Evolutionary conservation across 2,888 invertebrate species (phyloP).

Genomic region (Argynnis bischoffii): DNA sequence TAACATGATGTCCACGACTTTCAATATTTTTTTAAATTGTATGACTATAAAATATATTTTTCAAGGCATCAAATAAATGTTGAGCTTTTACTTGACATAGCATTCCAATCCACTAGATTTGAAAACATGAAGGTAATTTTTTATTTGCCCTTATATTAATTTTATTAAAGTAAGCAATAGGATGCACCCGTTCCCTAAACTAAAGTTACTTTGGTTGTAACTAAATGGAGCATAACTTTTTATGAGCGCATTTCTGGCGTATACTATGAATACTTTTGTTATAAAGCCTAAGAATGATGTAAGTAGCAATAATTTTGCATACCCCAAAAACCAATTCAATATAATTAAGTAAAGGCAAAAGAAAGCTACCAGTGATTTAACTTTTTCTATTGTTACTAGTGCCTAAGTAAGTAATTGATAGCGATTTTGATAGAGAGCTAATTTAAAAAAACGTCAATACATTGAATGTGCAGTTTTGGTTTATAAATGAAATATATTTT

Average conservation of each 20-base stretch:
- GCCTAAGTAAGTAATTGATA: not conserved
- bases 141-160: slow-evolving; percentile 68
- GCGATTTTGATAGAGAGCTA: not conserved
- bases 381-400: not conserved
- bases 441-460: slow-evolving; percentile 13
- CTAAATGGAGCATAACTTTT: slow-evolving; percentile 74
- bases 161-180: slow-evolving; percentile 67
- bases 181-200: slow-evolving; percentile 73
- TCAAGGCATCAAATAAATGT: not conserved
- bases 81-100: too few relatives aligned
- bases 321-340: not conserved
- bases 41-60: not conserved
- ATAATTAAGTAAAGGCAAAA: not conserved
- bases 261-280: slow-evolving; percentile 42
- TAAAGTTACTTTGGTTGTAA: slow-evolving; percentile 65
- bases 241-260: slow-evolving; percentile 67
- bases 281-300: slow-evolving; percentile 27
- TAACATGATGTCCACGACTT: slow-evolving; percentile 3
- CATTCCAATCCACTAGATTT: not conserved
- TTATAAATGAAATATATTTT: slow-evolving; percentile 41
- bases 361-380: too few relatives aligned
- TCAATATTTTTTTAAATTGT: not conserved
- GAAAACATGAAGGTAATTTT: slow-evolving; percentile 37
- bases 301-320: not conserved
- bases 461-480: slow-evolving; percentile 15